Conservation (phyloP, 2,888 invertebrate species). For the Arenicola marina region DNA sequence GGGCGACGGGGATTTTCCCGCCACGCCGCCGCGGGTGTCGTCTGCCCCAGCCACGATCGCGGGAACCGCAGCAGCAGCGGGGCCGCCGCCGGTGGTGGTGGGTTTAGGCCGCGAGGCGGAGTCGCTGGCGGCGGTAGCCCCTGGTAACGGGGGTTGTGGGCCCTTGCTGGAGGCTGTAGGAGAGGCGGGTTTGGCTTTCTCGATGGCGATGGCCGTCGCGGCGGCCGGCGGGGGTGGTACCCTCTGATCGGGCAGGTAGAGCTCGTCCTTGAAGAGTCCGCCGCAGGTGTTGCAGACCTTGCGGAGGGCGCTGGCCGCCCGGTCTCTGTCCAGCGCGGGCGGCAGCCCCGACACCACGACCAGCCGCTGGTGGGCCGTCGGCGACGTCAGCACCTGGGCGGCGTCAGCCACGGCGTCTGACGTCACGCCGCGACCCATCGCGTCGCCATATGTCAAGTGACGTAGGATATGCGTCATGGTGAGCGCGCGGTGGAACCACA, state of each 20-base stretch:
- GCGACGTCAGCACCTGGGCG: slow-evolving; percentile 38
- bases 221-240: background rate
- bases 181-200: too few relatives aligned
- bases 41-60: too few relatives aligned
- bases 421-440: slow-evolving; percentile 41
- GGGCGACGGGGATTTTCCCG: background rate
- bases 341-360: slow-evolving; percentile 55
- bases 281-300: slow-evolving; percentile 48
- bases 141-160: too few relatives aligned
- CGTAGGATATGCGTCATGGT: slow-evolving; percentile 55
- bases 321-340: slow-evolving; percentile 37
- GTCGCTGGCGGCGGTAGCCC: too few relatives aligned
- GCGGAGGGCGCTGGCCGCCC: slow-evolving; percentile 42
- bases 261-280: slow-evolving; percentile 51
- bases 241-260: slow-evolving; percentile 45
- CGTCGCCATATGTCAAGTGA: slow-evolving; percentile 47
- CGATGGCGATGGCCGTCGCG: too few relatives aligned
- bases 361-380: slow-evolving; percentile 49
- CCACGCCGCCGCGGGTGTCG: too few relatives aligned
- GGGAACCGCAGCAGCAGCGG: too few relatives aligned
- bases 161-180: background rate
- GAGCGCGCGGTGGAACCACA: slow-evolving; percentile 56
- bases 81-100: background rate
- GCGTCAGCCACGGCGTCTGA: slow-evolving; percentile 51
- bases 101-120: background rate